Percentiles rank a stretch among this genome's conserved stretches.
Evolutionary conservation across 2,888 invertebrate genomes (phyloP).

Genomic region (Morpho deidamia): DNA sequence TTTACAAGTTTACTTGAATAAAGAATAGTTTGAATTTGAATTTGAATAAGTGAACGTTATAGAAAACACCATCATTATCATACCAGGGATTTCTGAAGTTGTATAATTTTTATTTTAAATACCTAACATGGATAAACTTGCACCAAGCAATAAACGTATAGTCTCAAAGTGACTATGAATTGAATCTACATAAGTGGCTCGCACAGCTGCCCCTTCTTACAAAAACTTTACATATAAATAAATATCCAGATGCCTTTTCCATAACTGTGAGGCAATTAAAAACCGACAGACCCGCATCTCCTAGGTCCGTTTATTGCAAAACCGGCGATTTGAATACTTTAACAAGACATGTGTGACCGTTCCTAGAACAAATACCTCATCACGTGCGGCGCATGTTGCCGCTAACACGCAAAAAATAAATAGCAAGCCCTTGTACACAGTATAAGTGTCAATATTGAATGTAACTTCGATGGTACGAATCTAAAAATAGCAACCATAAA

Average conservation of each 20-base stretch:
- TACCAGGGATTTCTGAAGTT: no score
- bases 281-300: constrained; percentile 34
- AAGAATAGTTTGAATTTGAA: no score
- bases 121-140: background rate
- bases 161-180: background rate
- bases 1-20: no score
- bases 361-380: constrained; percentile 55
- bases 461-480: background rate
- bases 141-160: no score
- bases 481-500: constrained; percentile 4
- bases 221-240: constrained; percentile 4
- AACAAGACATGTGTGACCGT: constrained; percentile 52
- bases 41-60: no score
- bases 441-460: constrained; percentile 11
- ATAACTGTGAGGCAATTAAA: constrained; percentile 13
- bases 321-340: constrained; percentile 32
- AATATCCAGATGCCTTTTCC: constrained; percentile 8
- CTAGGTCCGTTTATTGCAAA: constrained; percentile 22
- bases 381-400: constrained; percentile 56
- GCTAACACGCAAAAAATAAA: constrained; percentile 39
- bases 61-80: no score
- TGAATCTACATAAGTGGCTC: constrained; percentile 1
- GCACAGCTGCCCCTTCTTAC: constrained; percentile 5
- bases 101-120: no score
- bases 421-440: constrained; percentile 33